Evolutionary conservation across 2,113 vertebrate species (phyloP).

Genomic region (Junco hyemalis): DNA sequence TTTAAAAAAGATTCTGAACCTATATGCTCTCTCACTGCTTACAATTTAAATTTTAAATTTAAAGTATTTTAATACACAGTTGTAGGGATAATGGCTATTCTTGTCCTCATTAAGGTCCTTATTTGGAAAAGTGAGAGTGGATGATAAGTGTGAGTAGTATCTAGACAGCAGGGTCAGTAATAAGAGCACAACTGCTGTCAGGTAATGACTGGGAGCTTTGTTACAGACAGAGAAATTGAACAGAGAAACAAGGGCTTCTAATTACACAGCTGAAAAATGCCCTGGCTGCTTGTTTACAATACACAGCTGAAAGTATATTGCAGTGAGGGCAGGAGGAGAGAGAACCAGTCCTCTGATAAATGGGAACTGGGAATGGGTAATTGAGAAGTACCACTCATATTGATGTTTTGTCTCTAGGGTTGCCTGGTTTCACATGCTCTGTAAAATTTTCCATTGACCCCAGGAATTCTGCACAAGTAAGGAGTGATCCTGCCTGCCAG

Average conservation of each 20-base stretch:
- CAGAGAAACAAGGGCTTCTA: not conserved
- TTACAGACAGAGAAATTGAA: slow-evolving; percentile 19
- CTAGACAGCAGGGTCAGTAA: not conserved
- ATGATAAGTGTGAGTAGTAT: not conserved
- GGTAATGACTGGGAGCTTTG: slow-evolving; percentile 21
- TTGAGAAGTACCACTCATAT: not conserved
- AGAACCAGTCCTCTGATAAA: not conserved
- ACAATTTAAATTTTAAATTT: not conserved
- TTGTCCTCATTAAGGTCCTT: not conserved
- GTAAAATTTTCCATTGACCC: not conserved
- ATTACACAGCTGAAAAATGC: slow-evolving; percentile 5
- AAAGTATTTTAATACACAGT: not conserved
- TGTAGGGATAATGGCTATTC: not conserved
- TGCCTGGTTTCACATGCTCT: not conserved
- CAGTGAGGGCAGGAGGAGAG: not conserved
- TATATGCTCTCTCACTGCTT: not conserved
- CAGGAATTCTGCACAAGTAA: not conserved
- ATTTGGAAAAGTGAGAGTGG: not conserved
- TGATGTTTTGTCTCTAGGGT: not conserved
- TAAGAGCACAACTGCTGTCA: not conserved
- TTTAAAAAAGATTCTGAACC: not conserved
- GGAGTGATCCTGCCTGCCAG: not conserved
- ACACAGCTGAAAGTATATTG: not conserved
- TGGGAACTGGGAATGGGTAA: not conserved
- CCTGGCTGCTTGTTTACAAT: not conserved